Evolutionary conservation across 30 jellyfish, hydroid and myxozoan genomes (phyloP).

Genomic region (Pelagia noctiluca): DNA sequence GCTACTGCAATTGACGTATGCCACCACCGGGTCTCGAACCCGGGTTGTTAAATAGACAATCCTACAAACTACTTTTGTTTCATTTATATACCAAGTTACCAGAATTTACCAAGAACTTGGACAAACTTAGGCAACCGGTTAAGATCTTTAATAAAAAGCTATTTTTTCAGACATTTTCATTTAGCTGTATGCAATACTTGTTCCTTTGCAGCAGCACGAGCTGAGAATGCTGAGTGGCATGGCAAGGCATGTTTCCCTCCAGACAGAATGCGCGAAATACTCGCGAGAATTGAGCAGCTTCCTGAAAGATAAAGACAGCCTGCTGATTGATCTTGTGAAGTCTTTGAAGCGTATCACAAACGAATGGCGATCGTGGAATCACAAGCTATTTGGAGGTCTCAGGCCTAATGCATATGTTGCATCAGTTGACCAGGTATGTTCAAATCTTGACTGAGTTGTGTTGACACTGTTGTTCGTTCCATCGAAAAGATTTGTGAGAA

Average conservation of each 20-base stretch:
- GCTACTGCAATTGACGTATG: too few species aligned
- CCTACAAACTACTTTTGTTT: too few species aligned
- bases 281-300: conserved; percentile 51
- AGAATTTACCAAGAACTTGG: too few species aligned
- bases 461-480: too few species aligned
- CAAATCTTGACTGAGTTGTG: too few species aligned
- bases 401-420: conserved; percentile 72
- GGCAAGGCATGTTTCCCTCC: conserved; percentile 73
- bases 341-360: conserved; percentile 72
- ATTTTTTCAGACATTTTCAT: neutral
- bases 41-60: too few species aligned
- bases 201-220: conserved; percentile 35
- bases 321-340: conserved; percentile 70
- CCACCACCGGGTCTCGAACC: too few species aligned
- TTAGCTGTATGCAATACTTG: neutral
- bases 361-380: conserved; percentile 85
- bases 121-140: too few species aligned
- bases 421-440: conserved; percentile 72
- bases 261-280: conserved; percentile 52
- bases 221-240: conserved; percentile 62
- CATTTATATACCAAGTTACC: too few species aligned
- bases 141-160: neutral
- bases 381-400: conserved; percentile 69
- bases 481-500: too few species aligned
- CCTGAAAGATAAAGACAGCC: conserved; percentile 51